These are phyloP conservation scores for Dorcus hopei DNA, from an alignment of 2,888 invertebrate genomes.

Conservation along the genomic window DNA sequence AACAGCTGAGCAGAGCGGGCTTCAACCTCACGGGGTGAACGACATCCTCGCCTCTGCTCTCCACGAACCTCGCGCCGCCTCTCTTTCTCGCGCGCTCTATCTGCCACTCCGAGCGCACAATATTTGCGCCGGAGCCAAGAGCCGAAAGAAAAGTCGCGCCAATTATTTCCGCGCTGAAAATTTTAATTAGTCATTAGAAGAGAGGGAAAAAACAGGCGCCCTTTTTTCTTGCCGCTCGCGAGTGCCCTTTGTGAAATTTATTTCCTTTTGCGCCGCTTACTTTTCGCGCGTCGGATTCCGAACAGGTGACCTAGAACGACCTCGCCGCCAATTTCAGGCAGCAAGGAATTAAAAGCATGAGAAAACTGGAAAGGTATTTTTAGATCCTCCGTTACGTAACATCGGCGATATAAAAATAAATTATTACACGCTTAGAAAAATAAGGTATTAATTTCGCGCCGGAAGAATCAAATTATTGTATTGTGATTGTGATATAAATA, in stretches of 20 bases:
- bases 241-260: background rate
- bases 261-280: background rate
- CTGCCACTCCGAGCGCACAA: background rate
- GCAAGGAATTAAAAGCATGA: too few relatives aligned
- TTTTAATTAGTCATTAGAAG: background rate
- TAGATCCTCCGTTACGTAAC: too few relatives aligned
- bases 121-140: background rate
- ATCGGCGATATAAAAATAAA: too few relatives aligned
- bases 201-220: too few relatives aligned
- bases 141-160: slow-evolving; percentile 2
- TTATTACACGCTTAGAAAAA: too few relatives aligned
- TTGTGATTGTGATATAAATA: too few relatives aligned
- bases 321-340: background rate
- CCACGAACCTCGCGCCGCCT: slow-evolving; percentile 15
- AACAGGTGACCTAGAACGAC: background rate
- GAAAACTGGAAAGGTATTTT: too few relatives aligned
- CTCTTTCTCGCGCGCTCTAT: slow-evolving; percentile 6
- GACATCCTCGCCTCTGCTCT: slow-evolving; percentile 27
- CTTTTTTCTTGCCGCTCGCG: background rate
- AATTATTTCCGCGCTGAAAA: background rate
- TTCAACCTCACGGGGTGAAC: slow-evolving; percentile 44
- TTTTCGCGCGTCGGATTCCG: background rate
- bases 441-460: too few relatives aligned
- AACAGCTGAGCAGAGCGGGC: slow-evolving; percentile 42
- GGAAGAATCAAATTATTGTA: too few relatives aligned